Conservation (phyloP, 2,113 vertebrate species). For the Phoenicopterus ruber region DNA sequence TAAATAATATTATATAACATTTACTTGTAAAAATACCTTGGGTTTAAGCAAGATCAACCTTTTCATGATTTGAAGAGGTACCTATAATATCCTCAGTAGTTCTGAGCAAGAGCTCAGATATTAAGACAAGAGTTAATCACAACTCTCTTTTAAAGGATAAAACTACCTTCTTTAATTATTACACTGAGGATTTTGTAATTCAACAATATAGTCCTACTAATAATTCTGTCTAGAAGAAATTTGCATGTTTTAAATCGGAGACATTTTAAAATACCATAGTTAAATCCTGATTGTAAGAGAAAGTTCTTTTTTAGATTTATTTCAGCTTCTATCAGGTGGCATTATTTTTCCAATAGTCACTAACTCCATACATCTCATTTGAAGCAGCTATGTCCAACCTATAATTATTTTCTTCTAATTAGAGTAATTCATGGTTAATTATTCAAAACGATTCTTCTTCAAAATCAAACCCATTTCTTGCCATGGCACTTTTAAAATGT, state of each 20-base stretch:
- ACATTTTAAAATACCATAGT: conserved; percentile 65
- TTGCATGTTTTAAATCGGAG: conserved; percentile 67
- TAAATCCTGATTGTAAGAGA: conserved; percentile 58
- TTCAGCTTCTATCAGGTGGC: conserved; percentile 67
- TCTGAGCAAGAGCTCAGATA: conserved; percentile 1
- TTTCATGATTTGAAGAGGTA: neutral
- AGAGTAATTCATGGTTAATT: conserved; percentile 86
- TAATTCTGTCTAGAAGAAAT: conserved; percentile 69
- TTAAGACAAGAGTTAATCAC: conserved; percentile 34
- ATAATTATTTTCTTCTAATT: conserved; percentile 86
- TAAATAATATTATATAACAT: neutral
- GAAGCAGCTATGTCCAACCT: conserved; percentile 74
- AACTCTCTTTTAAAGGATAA: conserved; percentile 46
- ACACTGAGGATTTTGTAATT: conserved; percentile 60
- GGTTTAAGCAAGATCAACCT: neutral
- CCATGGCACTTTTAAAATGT: conserved; percentile 60
- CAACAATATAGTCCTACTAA: conserved; percentile 58
- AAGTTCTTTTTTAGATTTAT: conserved; percentile 68
- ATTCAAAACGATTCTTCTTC: conserved; percentile 77
- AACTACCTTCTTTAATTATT: conserved; percentile 63
- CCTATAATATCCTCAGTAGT: neutral
- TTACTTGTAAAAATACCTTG: neutral
- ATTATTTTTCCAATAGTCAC: conserved; percentile 72
- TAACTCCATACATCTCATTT: conserved; percentile 63
- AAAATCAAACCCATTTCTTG: conserved; percentile 78